Percentiles rank a stretch among this genome's conserved stretches.
Conservation (phyloP, 2,888 invertebrate genomes). For the Helicoverpa assulta region DNA sequence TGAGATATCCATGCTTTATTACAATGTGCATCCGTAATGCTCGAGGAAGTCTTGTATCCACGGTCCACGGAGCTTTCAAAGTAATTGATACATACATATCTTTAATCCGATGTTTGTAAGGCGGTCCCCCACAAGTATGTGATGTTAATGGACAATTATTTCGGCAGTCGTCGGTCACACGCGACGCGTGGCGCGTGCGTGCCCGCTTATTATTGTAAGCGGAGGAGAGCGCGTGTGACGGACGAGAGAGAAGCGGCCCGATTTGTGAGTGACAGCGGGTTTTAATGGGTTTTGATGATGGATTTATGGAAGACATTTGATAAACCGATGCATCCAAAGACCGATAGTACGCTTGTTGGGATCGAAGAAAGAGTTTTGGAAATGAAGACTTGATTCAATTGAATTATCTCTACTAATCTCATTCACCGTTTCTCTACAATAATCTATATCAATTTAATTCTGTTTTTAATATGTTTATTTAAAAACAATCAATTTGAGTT, state of each 20-base stretch:
- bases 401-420: too few species aligned
- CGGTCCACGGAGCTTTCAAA: conserved; percentile 49
- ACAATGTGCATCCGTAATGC: not conserved
- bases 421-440: too few species aligned
- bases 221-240: conserved; percentile 78
- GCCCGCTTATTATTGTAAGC: conserved; percentile 76
- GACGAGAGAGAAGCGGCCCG: conserved; percentile 51
- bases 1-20: not conserved
- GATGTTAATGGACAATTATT: conserved; percentile 89
- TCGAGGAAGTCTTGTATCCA: conserved; percentile 2
- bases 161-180: conserved; percentile 88
- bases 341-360: not conserved
- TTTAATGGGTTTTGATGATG: not conserved
- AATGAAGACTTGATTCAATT: too few species aligned
- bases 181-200: conserved; percentile 85
- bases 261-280: conserved; percentile 54
- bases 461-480: not conserved
- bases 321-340: not conserved
- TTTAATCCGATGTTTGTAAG: conserved; percentile 58
- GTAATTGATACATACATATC: conserved; percentile 64
- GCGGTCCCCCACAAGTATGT: conserved; percentile 67
- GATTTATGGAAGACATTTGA: not conserved
- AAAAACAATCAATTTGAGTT: not conserved
- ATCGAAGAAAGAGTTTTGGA: not conserved
- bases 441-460: too few species aligned